phyloP scores from a whole-genome alignment of 2,888 invertebrate species.

The Eurois occulta region DNA sequence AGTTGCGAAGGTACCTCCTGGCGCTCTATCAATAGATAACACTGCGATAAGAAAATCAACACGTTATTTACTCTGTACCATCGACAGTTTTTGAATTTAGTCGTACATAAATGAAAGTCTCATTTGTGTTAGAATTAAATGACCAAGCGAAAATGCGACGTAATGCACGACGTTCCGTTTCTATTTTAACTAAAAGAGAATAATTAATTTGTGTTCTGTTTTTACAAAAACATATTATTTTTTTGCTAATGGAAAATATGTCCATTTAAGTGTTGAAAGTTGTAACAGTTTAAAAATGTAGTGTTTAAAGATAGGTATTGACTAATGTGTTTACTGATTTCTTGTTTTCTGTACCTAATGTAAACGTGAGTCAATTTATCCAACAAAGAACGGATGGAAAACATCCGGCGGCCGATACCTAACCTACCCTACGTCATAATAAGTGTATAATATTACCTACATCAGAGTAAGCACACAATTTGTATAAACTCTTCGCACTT shows the following conservation, averaged over 20 bases:
- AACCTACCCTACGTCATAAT: not conserved
- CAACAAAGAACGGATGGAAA: not conserved
- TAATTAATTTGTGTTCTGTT: not conserved
- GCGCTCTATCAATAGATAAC: slow-evolving; percentile 9
- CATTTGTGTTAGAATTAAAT: not conserved
- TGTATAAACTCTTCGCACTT: not conserved
- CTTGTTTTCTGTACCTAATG: not conserved
- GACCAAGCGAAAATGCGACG: not conserved
- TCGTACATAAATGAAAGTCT: not conserved
- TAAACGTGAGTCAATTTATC: not conserved
- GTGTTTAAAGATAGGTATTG: not conserved
- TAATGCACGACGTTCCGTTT: not conserved
- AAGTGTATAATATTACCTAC: not conserved
- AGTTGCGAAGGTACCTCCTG: not conserved
- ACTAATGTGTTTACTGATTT: not conserved
- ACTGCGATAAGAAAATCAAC: slow-evolving; percentile 1
- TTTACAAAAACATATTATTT: not conserved
- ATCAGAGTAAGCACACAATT: not conserved
- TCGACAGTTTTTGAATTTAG: not conserved
- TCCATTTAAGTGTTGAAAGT: not conserved
- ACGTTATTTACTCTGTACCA: too few species aligned
- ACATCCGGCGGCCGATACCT: not conserved
- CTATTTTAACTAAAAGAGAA: not conserved
- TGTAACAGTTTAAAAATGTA: not conserved
- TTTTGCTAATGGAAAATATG: not conserved